Base-by-base conservation (phyloP, 2,888 invertebrate species). In the Lochmaea crataegi region DNA sequence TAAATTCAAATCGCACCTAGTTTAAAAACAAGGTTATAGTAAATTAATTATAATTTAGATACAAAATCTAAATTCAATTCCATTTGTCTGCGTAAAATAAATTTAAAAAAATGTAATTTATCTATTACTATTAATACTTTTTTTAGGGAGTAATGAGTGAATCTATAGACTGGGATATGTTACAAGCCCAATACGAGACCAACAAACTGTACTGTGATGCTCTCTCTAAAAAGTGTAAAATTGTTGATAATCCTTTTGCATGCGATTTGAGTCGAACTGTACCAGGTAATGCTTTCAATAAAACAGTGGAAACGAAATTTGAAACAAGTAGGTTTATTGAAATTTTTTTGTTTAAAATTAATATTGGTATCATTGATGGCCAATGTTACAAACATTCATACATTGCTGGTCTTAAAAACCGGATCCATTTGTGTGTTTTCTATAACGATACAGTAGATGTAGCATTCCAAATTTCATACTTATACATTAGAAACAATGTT, bases 111-210 rank as follows among this genome's bases (percentile, higher is more conserved):
- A 65, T 22, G 58, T 66, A 57, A 67, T 65, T 45, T 64, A 64
- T 12, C 0, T 14, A 48, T 58, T 11, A 42, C 68, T 26, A 22
- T 68, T 64, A 61, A 18, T 75, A 38, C 41, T 53, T 71, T 38
- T 45, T 79, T 87, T 88, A 97, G 94, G 98, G 98, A 63, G 98
- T 98, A 5, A 94, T 98, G 94, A 95, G 97, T 80, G 94, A 94
- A 79, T 95, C 97, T 1, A 97, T 98, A 82, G 94, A 97, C 85
- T 98, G 98, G 98, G 92, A 95, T 80, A 89, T 96, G 79, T 88
- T 98, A 69, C 94, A 97, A 87, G 90, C 92, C 63, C 97, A 98
- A 85, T 98, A 95, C 87, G 91, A 93, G 79, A 91, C 93, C 9
- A 93, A 97, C 86, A 91, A 93, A 74, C 89, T 91, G 45, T 97